These are phyloP conservation scores for Rhabdomys pumilio DNA, from an alignment of 2,797 vertebrate species.

Conservation along the genomic window DNA sequence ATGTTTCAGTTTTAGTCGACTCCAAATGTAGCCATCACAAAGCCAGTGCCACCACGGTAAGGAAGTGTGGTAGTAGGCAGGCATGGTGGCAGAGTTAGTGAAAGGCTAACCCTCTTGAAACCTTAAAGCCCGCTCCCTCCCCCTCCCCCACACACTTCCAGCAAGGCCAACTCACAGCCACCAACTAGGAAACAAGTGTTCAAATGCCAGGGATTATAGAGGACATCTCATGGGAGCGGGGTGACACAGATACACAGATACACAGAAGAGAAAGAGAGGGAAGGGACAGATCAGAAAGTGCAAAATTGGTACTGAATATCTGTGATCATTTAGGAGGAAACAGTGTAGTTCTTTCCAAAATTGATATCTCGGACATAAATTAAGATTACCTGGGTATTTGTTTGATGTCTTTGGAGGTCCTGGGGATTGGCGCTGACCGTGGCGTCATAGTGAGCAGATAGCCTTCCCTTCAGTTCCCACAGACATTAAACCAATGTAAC, in stretches of 20 bases:
- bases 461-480: constrained; percentile 10
- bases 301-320: neutral
- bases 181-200: neutral
- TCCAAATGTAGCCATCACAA: neutral
- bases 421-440: neutral
- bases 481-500: constrained; percentile 5
- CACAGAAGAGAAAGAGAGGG: neutral
- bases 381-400: neutral
- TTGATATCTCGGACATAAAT: neutral
- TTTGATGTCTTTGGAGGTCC: neutral
- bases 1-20: neutral
- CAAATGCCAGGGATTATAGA: neutral
- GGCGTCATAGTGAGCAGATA: neutral
- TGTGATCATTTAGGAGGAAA: neutral
- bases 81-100: neutral
- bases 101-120: neutral
- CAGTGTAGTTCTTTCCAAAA: neutral
- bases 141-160: neutral
- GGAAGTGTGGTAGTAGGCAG: neutral
- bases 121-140: neutral
- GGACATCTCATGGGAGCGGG: neutral
- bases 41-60: neutral
- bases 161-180: neutral
- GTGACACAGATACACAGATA: neutral
- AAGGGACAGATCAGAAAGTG: neutral